Evolutionary conservation across 1,140 invertebrate species (phyloP).

Genomic region (Proales similis): DNA sequence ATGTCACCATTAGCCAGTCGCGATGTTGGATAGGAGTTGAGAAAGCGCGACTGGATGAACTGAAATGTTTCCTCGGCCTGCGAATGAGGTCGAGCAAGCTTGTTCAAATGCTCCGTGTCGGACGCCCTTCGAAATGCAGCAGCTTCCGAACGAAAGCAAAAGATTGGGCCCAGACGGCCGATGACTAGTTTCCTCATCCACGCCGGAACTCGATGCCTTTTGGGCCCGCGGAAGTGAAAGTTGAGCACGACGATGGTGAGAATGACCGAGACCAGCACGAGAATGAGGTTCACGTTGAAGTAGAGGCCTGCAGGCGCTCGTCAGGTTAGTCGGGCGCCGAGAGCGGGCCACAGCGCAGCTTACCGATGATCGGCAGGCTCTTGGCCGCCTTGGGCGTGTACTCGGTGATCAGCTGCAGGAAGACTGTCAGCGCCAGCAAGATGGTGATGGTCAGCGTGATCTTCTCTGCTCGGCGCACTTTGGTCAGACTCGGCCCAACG

Average conservation of each 20-base stretch:
- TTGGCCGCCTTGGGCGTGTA: constrained; percentile 35
- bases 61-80: no score
- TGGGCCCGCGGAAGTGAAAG: constrained; percentile 36
- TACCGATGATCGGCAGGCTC: constrained; percentile 22
- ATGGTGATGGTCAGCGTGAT: constrained; percentile 37
- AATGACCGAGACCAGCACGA: constrained; percentile 34
- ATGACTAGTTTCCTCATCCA: constrained; percentile 32
- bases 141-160: constrained; percentile 29
- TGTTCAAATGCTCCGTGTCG: no score
- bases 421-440: constrained; percentile 35
- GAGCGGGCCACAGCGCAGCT: background rate
- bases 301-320: constrained; percentile 8
- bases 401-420: constrained; percentile 32
- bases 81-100: no score
- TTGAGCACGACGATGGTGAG: constrained; percentile 31
- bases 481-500: no score
- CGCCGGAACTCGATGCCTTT: constrained; percentile 29
- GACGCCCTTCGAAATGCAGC: no score
- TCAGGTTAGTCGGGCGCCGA: background rate
- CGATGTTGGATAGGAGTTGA: no score
- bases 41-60: no score
- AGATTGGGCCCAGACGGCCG: constrained; percentile 8
- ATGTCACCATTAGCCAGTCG: no score
- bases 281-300: constrained; percentile 34
- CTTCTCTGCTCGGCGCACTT: no score